Percentiles rank a stretch among this genome's conserved stretches.
Evolutionary conservation across 2,888 invertebrate species (phyloP).

Genomic region (Catonia carolina): DNA sequence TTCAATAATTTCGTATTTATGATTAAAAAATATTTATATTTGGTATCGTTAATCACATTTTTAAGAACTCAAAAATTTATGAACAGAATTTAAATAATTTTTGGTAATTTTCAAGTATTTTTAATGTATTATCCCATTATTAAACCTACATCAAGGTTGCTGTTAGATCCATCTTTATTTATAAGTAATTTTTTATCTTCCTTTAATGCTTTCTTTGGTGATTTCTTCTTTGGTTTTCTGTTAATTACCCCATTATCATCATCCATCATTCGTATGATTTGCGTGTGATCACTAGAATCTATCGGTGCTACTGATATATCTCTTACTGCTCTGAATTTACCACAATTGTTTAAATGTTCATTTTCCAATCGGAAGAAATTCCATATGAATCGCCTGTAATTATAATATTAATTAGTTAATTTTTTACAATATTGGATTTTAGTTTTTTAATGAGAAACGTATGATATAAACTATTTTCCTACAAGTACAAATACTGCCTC

Average conservation of each 20-base stretch:
- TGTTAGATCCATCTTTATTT: background rate
- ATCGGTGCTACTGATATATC: slow-evolving; percentile 95
- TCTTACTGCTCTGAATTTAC: slow-evolving; percentile 94
- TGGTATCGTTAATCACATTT: no score
- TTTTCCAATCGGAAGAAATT: slow-evolving; percentile 99
- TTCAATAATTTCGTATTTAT: no score
- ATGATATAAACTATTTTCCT: no score
- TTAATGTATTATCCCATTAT: slow-evolving; percentile 6
- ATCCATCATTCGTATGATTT: slow-evolving; percentile 93
- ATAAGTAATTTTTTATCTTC: background rate
- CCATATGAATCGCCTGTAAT: slow-evolving; percentile 86
- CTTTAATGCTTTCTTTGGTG: slow-evolving; percentile 9
- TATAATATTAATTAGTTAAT: background rate
- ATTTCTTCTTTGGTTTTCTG: slow-evolving; percentile 51
- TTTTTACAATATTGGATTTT: no score
- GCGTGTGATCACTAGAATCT: slow-evolving; percentile 85
- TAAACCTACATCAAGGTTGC: slow-evolving; percentile 1
- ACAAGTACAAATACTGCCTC: no score
- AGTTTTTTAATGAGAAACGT: no score
- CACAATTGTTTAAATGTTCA: slow-evolving; percentile 98
- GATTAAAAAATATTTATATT: no score
- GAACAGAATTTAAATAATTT: no score
- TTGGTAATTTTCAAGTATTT: no score
- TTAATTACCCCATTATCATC: slow-evolving; percentile 82
- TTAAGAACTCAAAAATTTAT: no score